Evolutionary conservation across 2,797 vertebrate species (phyloP), one percentile per base, ranked within the genome.

Genomic region (Micromesistius poutassou): DNA sequence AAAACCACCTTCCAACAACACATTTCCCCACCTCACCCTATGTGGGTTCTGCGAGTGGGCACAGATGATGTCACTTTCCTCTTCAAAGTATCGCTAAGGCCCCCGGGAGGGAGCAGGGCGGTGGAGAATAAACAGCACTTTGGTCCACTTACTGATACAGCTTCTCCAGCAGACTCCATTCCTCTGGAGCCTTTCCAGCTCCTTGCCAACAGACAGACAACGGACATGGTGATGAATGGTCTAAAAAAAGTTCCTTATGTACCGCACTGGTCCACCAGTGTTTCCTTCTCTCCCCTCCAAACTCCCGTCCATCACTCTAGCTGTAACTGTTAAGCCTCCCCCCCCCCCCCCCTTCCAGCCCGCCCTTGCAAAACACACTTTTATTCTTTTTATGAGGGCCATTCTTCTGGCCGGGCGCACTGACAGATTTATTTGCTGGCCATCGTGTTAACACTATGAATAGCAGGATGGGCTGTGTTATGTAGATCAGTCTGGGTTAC

Each of bases 401-500:
- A 94, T 94, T 94, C 91, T 93, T 86, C 89, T 90, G 90, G 88
- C 90, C 70, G 81, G 88, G 78, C 80, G 66, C 84, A 83, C 82
- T 89, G 92, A 94, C 89, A 90, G 92, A 89, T 95, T 95, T 93
- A 91, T 94, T 94, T 93, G 92, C 94, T 81, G 82, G 86, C 90
- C 85, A 87, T 89, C 93, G 94, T 94, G 92, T 96, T 95, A 95
- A 95, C 91, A 94, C 91, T 90, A 86, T 90, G 90, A 95, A 95
- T 90, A 89, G 91, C 80, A 74, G 75, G 82, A 74, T 33, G 78
- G 86, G 91, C 90, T 93, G 91, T 94, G 93, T 92, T 91, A 96
- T 95, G 94, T 87, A 95, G 94, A 95, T 95, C 80, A 82, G 90
- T 13, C 91, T 89, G 90, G 96, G 93, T 96, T 95, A 95, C 91